Evolutionary conservation across 2,113 vertebrate genomes (phyloP).

Genomic region (Lepus europaeus): DNA sequence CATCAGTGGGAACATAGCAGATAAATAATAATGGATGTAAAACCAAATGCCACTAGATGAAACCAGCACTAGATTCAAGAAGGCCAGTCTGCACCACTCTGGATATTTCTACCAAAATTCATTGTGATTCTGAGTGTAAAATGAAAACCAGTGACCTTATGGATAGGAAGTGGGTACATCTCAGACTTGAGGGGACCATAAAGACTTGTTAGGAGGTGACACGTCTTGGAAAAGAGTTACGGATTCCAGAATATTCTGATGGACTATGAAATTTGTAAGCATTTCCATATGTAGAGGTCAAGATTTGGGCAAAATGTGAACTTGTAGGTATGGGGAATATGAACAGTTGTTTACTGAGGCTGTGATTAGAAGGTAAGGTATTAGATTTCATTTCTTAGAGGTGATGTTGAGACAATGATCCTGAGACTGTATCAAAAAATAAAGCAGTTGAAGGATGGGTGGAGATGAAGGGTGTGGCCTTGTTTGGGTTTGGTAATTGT

Average conservation of each 20-base stretch:
- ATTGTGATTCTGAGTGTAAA: neutral
- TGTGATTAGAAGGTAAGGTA: neutral
- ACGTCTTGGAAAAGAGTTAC: neutral
- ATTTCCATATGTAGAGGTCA: neutral
- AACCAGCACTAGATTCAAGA: neutral
- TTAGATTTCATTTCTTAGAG: conserved; percentile 30
- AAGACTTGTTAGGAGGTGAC: neutral
- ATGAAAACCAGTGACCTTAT: neutral
- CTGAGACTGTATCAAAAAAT: neutral
- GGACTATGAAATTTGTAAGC: neutral
- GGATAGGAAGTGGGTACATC: neutral
- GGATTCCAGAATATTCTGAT: neutral
- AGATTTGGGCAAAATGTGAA: neutral
- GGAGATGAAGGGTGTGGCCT: neutral
- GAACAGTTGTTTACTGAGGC: conserved; percentile 16
- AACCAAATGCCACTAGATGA: neutral
- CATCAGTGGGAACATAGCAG: neutral
- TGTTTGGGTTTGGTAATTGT: conserved; percentile 1
- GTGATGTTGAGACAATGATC: neutral
- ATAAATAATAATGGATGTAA: neutral
- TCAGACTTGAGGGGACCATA: neutral
- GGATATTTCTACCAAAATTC: neutral
- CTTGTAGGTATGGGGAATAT: neutral
- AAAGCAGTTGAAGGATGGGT: neutral
- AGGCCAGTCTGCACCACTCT: neutral